Evolutionary conservation across 2,888 invertebrate species (phyloP).

Genomic region (Galeruca laticollis): DNA sequence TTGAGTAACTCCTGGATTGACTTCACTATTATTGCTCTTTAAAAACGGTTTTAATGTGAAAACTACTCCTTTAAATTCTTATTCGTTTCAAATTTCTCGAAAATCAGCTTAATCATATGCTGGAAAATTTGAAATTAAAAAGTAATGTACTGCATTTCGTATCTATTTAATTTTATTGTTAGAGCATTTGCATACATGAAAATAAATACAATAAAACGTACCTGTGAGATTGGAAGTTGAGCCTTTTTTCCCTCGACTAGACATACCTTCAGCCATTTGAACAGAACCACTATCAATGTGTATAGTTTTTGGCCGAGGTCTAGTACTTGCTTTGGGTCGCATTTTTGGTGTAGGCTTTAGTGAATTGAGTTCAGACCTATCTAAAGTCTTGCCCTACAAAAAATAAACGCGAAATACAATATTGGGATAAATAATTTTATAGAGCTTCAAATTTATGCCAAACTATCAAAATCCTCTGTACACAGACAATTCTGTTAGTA

Average conservation of each 20-base stretch:
- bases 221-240: slow-evolving; percentile 87
- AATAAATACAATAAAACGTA: slow-evolving; percentile 62
- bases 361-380: slow-evolving; percentile 75
- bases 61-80: too few relatives aligned
- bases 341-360: slow-evolving; percentile 75
- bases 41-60: too few relatives aligned
- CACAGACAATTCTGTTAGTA: too few relatives aligned
- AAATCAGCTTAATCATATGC: too few relatives aligned
- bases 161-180: slow-evolving; percentile 25
- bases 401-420: slow-evolving; percentile 9
- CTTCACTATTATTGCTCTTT: too few relatives aligned
- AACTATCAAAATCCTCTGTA: too few relatives aligned
- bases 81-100: too few relatives aligned
- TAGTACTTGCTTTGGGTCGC: slow-evolving; percentile 73
- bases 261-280: slow-evolving; percentile 82
- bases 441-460: too few relatives aligned
- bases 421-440: too few relatives aligned
- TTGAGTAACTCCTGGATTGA: too few relatives aligned
- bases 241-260: slow-evolving; percentile 82
- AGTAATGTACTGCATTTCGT: too few relatives aligned
- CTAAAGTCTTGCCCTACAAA: slow-evolving; percentile 81
- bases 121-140: too few relatives aligned
- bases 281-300: slow-evolving; percentile 87
- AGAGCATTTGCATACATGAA: not conserved
- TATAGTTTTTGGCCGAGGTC: slow-evolving; percentile 90